Base-by-base conservation (phyloP, 1,140 invertebrate species). In the Dolichoris vasculosae region DNA sequence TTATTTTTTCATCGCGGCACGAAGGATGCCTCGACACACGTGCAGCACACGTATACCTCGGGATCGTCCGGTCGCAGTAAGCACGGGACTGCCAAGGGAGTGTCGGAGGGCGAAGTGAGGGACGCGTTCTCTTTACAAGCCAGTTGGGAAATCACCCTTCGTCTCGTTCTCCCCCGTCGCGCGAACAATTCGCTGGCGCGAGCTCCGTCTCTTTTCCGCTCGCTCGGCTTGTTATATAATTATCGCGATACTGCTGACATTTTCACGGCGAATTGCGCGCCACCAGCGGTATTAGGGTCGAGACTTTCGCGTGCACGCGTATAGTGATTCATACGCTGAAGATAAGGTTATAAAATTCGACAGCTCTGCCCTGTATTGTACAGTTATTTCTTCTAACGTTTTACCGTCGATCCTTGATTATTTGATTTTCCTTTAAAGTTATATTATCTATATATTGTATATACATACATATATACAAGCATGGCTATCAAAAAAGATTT, bases 191-290 rank as follows among this genome's bases (percentile, higher is more conserved):
- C 67, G 71, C 87, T 83, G 73, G 59, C 84, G 78, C 85, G 69
- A 55, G 51, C 81, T 83, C 79, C 87, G 78, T 78, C 82, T 71
- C 82, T 83, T 87, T 77, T 86, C 77, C 69, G 46, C 79, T 73
- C 82, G 80, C 86, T 83, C 73, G 85, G 87, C 84, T 89, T 88
- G 88, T 92, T 91, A 91, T 87, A 88, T 92, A 92, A 93, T 92
- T 93, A 93, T 90, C 88, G 87, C 73, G 88, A 90, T 89, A 90
- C 87, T 89, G 89, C 89, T 90, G 90, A 91, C 90, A 90, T 92
- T 91, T 91, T 91, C 90, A 84, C 92, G 90, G 91, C 82, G 87
- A 89, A 92, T 90, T 90, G 89, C 84, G 20, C 15, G 40, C 75
- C 86, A 13, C 40, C 64, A 48, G 43, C 87, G 63, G 76, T 71